Base-by-base conservation (phyloP, 2,888 invertebrate genomes). In the Ophioninae sp. region DNA sequence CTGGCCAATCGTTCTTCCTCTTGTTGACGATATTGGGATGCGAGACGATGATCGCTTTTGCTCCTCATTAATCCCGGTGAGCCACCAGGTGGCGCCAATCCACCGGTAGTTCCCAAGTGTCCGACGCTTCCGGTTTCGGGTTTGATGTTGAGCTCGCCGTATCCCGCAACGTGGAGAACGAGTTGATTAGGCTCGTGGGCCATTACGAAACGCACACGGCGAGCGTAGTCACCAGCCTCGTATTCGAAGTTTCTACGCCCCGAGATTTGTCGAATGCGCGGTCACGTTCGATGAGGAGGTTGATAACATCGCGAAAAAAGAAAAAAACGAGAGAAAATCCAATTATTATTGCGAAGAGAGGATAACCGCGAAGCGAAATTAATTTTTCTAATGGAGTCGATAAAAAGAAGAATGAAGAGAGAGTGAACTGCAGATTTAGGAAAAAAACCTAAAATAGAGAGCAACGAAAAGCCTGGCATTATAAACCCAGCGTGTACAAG, bases 181-280 rank as follows among this genome's bases (percentile, higher is more conserved):
- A 98, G 94, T 93, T 97, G 97, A 92, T 98, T 98, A 3, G 98
- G 98, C 93, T 99, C 99, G 91, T 97, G 97, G 41, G 97, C 96
- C 94, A 97, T 96, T 75, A 97, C 95, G 93, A 98, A 97, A 86
- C 97, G 95, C 86, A 98, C 96, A 88, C 97, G 95, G 85, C 98
- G 95, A 85, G 95, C 96, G 91, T 97, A 98, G 93, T 98, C 98
- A 75, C 96, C 96, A 85, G 97, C 97, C 93, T 99, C 99, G 90
- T 98, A 97, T 93, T 98, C 98, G 91, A 98, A 98, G 94, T 98
- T 98, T 90, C 97, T 93, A 57, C n/a, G 50, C 1, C 20, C 30
- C 44, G 30, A 68, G 8, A 78, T 56, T 73, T 73, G n/a, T 17
- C 23, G 10, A 39, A 61, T 13, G 21, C 20, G 39, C 37, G 72